These are phyloP conservation scores for Boulengerochromis microlepis DNA, from an alignment of 2,113 vertebrate genomes.

Conservation along the genomic window DNA sequence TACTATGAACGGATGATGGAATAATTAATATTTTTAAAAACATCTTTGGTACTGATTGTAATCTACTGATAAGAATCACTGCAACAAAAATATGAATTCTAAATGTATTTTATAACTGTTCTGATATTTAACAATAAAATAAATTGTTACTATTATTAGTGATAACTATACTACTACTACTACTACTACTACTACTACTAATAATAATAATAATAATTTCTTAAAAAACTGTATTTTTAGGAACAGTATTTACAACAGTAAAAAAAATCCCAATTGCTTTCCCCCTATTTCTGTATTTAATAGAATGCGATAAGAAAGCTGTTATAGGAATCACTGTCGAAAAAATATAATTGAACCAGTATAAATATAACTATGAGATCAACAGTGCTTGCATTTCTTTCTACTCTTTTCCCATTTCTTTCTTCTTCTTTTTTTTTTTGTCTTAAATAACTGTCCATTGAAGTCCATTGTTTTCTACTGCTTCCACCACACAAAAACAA, in stretches of 20 bases:
- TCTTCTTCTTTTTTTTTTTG: not conserved
- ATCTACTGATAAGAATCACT: not conserved
- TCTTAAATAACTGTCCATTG: too few relatives aligned
- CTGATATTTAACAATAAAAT: not conserved
- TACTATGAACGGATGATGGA: not conserved
- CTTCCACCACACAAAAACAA: too few relatives aligned
- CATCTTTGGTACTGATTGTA: not conserved
- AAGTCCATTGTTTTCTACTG: too few relatives aligned
- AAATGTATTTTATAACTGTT: not conserved
- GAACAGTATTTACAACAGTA: not conserved
- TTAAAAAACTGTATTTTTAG: not conserved
- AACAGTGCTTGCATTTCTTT: not conserved
- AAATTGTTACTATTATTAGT: not conserved
- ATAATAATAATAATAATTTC: not conserved
- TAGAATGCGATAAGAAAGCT: not conserved
- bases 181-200: accelerated
- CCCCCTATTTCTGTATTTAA: not conserved
- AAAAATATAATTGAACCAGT: not conserved
- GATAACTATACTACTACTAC: not conserved
- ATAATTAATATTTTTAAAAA: not conserved
- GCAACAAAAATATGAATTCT: not conserved
- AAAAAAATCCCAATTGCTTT: not conserved
- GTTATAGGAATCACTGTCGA: not conserved
- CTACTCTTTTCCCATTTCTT: not conserved
- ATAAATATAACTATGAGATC: not conserved